Conservation (phyloP, 2,888 invertebrate species). For the Bellardia bayeri region DNA sequence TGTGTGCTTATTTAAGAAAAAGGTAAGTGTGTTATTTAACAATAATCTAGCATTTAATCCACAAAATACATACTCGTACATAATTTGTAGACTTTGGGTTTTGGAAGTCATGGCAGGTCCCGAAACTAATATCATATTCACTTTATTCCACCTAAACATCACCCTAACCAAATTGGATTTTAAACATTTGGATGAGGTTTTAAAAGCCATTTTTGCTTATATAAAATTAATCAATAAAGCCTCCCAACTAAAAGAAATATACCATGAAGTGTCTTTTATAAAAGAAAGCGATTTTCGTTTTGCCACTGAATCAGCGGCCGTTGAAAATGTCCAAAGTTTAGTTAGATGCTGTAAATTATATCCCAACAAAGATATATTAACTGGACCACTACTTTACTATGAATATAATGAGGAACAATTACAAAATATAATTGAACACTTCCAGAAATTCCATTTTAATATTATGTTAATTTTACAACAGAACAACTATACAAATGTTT, state of each 20-base stretch:
- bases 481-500: slow-evolving; percentile 76
- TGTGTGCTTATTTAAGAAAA: slow-evolving; percentile 90
- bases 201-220: slow-evolving; percentile 91
- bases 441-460: slow-evolving; percentile 82
- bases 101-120: slow-evolving; percentile 89
- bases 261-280: slow-evolving; percentile 88
- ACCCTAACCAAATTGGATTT: slow-evolving; percentile 91
- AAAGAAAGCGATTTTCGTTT: slow-evolving; percentile 90
- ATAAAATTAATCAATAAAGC: slow-evolving; percentile 88
- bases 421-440: slow-evolving; percentile 75
- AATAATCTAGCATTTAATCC: background rate
- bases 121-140: slow-evolving; percentile 91
- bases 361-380: slow-evolving; percentile 91
- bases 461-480: slow-evolving; percentile 82
- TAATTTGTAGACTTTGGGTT: slow-evolving; percentile 88
- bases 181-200: slow-evolving; percentile 88
- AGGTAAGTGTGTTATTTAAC: slow-evolving; percentile 85
- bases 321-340: slow-evolving; percentile 91
- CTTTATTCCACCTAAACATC: slow-evolving; percentile 89
- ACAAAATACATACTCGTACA: background rate
- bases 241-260: slow-evolving; percentile 75
- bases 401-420: slow-evolving; percentile 89
- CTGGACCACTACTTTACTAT: slow-evolving; percentile 90
- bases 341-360: slow-evolving; percentile 92
- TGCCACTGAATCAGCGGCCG: slow-evolving; percentile 88